phyloP scores from a whole-genome alignment of 2,113 vertebrate genomes.

The Ptychochromis oligacanthus region DNA sequence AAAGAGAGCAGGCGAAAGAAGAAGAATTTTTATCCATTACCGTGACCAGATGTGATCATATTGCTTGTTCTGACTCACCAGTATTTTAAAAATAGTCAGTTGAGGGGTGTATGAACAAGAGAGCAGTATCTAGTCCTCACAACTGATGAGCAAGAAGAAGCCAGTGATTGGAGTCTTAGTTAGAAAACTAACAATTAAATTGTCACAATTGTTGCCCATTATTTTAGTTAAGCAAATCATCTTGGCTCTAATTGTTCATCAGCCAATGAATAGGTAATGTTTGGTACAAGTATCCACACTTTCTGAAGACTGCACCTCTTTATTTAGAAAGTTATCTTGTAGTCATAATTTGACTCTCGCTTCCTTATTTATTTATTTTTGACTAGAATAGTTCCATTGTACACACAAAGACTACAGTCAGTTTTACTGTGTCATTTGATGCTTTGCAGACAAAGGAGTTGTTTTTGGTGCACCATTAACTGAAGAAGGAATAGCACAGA shows the following conservation, averaged over 20 bases:
- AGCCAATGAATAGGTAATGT: not conserved
- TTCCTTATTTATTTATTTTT: not conserved
- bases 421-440: not conserved
- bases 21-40: too few relatives aligned
- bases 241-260: not conserved
- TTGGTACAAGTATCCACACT: too few relatives aligned
- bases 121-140: not conserved
- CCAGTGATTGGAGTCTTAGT: not conserved
- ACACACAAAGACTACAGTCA: not conserved
- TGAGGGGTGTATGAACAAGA: not conserved
- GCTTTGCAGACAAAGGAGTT: conserved; percentile 87
- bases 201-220: too few relatives aligned
- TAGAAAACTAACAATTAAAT: too few relatives aligned
- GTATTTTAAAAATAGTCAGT: not conserved
- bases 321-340: not conserved
- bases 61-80: not conserved
- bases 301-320: not conserved
- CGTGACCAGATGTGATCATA: not conserved
- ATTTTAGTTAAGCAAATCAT: not conserved
- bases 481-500: conserved; percentile 97
- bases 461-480: conserved; percentile 94
- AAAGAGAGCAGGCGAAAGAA: too few relatives aligned
- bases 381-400: not conserved
- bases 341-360: not conserved
- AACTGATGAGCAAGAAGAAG: not conserved